Base-by-base conservation (phyloP, 2,113 vertebrate genomes). In the Mormyrus iriodes region DNA sequence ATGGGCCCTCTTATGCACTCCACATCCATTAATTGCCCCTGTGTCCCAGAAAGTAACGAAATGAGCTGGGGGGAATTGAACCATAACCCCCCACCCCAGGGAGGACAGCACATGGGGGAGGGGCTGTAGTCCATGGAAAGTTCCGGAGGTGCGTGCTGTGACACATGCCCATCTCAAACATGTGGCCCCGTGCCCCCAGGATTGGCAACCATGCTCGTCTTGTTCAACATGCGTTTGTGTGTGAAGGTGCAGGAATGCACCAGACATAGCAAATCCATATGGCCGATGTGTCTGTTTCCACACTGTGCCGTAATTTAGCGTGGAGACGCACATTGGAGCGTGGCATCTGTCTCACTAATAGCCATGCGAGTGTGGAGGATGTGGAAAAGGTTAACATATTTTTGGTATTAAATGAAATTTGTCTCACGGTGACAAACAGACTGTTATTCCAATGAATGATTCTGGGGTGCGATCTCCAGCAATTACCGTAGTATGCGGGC, bases 391-490 rank as follows among this genome's bases (percentile, higher is more conserved):
- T 79, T 79, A 79, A 79, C 73, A 79, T 79, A 79, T 79, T 79
- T 69, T 42, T 19, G n/a, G 73, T 79, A 35, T 79, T 79, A 79
- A 79, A 79, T 79, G 73, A 79, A 79, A 79, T 79, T 79, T 79
- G 73, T 79, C 73, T 79, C 73, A 79, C 73, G 17, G 12, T 79
- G 73, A 79, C 69, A 76, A 76, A 76, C 73, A 79, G 73, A 79
- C 73, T 79, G 73, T 79, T 79, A 79, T 79, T 79, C 35, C 73
- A 79, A 31, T 35, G 3, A 44, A 21, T 10, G 44, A 48, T 19
- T 44, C 21, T 24, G 6, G 82, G 44, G 82, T 48, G 19, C 24
- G 39, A 48, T 84, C 44, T 84, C 39, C 21, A 84, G 82, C 82
- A 84, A 48, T 84, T 84, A 84, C 39, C 39, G 19, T 21, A 42